Conservation (phyloP, 2,113 vertebrate genomes). For the Camelus dromedarius region DNA sequence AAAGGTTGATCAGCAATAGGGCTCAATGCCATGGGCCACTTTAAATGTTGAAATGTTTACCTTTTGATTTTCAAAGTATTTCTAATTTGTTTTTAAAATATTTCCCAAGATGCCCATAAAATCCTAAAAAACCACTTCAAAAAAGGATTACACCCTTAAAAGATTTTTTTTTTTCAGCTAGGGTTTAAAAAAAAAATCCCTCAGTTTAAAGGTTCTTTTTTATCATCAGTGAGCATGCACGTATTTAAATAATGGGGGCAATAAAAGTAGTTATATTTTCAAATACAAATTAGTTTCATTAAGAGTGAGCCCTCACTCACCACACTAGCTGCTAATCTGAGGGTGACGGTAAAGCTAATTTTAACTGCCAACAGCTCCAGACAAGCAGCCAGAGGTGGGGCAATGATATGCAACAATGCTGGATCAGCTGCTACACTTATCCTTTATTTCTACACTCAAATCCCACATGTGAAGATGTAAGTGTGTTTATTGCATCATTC, state of each 20-base stretch:
- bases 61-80: slow-evolving; percentile 15
- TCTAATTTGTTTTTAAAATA: slow-evolving; percentile 23
- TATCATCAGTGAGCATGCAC: not conserved
- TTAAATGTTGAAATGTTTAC: not conserved
- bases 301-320: slow-evolving; percentile 59
- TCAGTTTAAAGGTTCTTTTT: slow-evolving; percentile 55
- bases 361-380: slow-evolving; percentile 72
- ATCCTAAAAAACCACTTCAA: slow-evolving; percentile 5
- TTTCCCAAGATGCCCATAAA: not conserved
- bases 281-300: slow-evolving; percentile 77
- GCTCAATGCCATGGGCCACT: not conserved
- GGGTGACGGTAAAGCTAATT: slow-evolving; percentile 69
- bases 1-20: not conserved
- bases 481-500: slow-evolving; percentile 18
- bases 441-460: slow-evolving; percentile 44
- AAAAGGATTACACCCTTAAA: slow-evolving; percentile 39
- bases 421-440: slow-evolving; percentile 19
- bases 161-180: not conserved
- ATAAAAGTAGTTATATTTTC: slow-evolving; percentile 73
- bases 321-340: slow-evolving; percentile 64
- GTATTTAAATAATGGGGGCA: slow-evolving; percentile 65
- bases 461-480: not conserved
- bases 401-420: slow-evolving; percentile 25
- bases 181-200: not conserved
- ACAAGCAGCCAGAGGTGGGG: slow-evolving; percentile 51